phyloP scores from a whole-genome alignment of 2,797 vertebrate species.

The Chromis chromis region DNA sequence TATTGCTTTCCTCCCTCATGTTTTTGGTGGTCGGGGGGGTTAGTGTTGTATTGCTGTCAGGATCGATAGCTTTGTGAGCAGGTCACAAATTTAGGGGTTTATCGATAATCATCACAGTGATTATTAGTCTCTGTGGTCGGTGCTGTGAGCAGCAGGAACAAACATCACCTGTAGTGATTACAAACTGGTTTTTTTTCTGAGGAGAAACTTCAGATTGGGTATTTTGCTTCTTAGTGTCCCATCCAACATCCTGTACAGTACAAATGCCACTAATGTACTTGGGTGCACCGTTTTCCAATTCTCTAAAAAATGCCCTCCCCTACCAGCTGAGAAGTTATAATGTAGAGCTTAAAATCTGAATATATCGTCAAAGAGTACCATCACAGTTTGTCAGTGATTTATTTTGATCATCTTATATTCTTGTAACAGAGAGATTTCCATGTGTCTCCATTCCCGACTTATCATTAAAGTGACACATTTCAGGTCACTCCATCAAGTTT shows the following conservation, averaged over 20 bases:
- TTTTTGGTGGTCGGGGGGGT: conserved; percentile 55
- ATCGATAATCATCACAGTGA: conserved; percentile 91
- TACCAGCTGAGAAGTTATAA: background rate
- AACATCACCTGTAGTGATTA: conserved; percentile 53
- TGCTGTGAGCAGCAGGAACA: conserved; percentile 42
- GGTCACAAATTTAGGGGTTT: conserved; percentile 83
- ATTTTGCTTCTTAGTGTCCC: conserved; percentile 7
- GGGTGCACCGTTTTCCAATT: background rate
- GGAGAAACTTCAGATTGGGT: conserved; percentile 39
- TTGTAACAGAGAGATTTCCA: background rate
- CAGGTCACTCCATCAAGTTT: background rate
- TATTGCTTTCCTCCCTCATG: conserved; percentile 87
- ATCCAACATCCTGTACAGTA: background rate
- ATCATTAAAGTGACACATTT: conserved; percentile 5
- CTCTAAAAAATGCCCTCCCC: conserved; percentile 8
- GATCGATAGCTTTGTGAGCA: conserved; percentile 88
- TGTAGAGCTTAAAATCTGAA: background rate
- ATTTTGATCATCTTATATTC: conserved; percentile 1
- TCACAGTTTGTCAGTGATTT: conserved; percentile 12
- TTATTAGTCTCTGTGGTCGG: conserved; percentile 90
- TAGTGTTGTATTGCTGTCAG: conserved; percentile 71
- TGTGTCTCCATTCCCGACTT: background rate
- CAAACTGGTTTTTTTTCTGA: conserved; percentile 22
- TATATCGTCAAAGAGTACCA: background rate
- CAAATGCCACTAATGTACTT: background rate